A percentile compares a stretch with the other conserved stretches of the same genome.
Evolutionary conservation across 2,797 vertebrate species (phyloP).

Genomic region (Gila robusta): DNA sequence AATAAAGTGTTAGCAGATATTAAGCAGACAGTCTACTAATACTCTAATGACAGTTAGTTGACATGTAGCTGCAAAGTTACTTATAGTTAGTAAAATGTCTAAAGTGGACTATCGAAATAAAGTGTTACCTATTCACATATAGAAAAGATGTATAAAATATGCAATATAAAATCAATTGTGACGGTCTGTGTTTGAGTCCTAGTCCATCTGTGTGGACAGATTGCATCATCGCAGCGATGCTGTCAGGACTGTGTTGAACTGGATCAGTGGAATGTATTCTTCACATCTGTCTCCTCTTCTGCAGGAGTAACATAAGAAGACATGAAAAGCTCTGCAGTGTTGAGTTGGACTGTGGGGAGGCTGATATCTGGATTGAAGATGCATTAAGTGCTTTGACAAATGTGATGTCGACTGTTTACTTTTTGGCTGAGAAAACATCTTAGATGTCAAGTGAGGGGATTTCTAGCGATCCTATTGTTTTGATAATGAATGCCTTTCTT

Average conservation of each 20-base stretch:
- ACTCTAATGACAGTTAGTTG: too few species aligned
- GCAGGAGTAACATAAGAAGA: constrained; percentile 33
- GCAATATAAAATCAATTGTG: neutral
- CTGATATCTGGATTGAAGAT: constrained; percentile 44
- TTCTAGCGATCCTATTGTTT: constrained; percentile 18
- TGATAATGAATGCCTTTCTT: constrained; percentile 36
- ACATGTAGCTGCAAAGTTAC: too few species aligned
- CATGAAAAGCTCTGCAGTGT: constrained; percentile 32
- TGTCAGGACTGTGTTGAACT: neutral
- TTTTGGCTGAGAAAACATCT: constrained; percentile 48
- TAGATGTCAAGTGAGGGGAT: constrained; percentile 28
- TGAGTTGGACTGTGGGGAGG: constrained; percentile 45
- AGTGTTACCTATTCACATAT: too few species aligned
- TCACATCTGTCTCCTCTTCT: constrained; percentile 26
- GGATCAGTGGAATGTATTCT: constrained; percentile 1
- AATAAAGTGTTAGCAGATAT: too few species aligned
- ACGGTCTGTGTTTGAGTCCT: neutral
- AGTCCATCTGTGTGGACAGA: neutral
- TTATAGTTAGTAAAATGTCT: too few species aligned
- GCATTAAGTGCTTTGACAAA: constrained; percentile 53
- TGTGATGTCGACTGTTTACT: constrained; percentile 33
- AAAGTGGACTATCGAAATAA: too few species aligned
- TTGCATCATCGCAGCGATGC: neutral
- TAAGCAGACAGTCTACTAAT: too few species aligned
- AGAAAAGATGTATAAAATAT: neutral